A percentile compares a stretch with the other conserved stretches of the same genome.
Evolutionary conservation across 1,140 invertebrate genomes (phyloP).

Genomic region (Geopemphigus sp.): DNA sequence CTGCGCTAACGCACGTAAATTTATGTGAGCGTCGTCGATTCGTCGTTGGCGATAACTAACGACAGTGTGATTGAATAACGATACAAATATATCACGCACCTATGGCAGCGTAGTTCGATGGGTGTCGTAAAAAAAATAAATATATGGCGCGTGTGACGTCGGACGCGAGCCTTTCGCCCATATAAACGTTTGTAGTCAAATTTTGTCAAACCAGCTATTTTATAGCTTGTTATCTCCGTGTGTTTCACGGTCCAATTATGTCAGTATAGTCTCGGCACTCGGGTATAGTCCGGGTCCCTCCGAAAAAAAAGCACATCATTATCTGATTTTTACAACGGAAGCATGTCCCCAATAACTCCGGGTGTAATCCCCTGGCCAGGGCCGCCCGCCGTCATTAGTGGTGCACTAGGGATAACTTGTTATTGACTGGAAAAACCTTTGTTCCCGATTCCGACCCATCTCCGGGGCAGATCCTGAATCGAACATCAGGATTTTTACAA

Average conservation of each 20-base stretch:
- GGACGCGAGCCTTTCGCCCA: no score
- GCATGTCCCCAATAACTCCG: conserved; percentile 31
- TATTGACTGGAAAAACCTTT: conserved; percentile 20
- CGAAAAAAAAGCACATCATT: conserved; percentile 27
- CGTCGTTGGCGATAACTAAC: no score
- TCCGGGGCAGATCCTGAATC: background rate
- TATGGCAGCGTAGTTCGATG: no score
- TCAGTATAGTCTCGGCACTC: no score
- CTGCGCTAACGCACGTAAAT: no score
- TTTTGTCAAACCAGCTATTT: conserved; percentile 24
- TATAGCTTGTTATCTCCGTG: conserved; percentile 29
- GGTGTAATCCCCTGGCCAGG: conserved; percentile 14
- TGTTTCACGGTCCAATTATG: background rate
- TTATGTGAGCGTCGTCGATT: no score
- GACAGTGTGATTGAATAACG: no score
- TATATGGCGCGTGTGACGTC: no score
- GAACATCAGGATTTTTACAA: conserved; percentile 21
- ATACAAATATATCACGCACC: no score
- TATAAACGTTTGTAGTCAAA: conserved; percentile 9
- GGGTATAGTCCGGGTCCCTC: background rate
- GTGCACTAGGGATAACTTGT: conserved; percentile 31
- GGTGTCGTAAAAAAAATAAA: no score
- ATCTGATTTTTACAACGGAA: conserved; percentile 33
- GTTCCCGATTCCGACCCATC: background rate
- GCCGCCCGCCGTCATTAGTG: conserved; percentile 1